Evolutionary conservation across 2,797 vertebrate species (phyloP).

Genomic region (Potorous gilbertii): DNA sequence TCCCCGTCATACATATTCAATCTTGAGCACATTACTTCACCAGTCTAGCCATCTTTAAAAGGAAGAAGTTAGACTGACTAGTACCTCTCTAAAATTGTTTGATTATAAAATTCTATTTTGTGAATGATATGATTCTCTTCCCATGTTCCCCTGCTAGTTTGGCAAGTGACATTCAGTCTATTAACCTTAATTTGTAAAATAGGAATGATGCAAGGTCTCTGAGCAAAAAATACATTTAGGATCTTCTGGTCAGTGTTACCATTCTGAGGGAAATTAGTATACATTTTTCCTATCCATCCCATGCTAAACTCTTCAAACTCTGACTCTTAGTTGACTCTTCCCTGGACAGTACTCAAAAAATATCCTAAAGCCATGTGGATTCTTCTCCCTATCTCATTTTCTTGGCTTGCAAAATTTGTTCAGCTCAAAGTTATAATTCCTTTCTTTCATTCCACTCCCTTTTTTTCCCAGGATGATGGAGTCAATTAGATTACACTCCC

Average conservation of each 20-base stretch:
- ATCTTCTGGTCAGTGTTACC: slow-evolving; percentile 1
- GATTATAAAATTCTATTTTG: not conserved
- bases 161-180: not conserved
- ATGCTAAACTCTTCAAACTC: not conserved
- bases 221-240: not conserved
- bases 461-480: not conserved
- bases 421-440: slow-evolving; percentile 22
- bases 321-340: slow-evolving; percentile 30
- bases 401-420: slow-evolving; percentile 40
- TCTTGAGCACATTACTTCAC: not conserved
- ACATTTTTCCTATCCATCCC: not conserved
- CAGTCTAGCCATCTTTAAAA: not conserved
- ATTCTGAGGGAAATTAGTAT: not conserved
- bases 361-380: not conserved
- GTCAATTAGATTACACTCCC: slow-evolving; percentile 37
- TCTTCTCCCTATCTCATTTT: slow-evolving; percentile 45
- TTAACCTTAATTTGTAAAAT: not conserved
- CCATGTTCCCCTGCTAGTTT: slow-evolving; percentile 21
- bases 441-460: slow-evolving; percentile 7
- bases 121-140: slow-evolving; percentile 30
- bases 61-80: not conserved
- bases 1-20: not conserved
- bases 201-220: not conserved
- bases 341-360: slow-evolving; percentile 35
- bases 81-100: slow-evolving; percentile 30